Conservation (phyloP, 2,797 vertebrate species). For the Xiphorhynchus erythropygius region DNA sequence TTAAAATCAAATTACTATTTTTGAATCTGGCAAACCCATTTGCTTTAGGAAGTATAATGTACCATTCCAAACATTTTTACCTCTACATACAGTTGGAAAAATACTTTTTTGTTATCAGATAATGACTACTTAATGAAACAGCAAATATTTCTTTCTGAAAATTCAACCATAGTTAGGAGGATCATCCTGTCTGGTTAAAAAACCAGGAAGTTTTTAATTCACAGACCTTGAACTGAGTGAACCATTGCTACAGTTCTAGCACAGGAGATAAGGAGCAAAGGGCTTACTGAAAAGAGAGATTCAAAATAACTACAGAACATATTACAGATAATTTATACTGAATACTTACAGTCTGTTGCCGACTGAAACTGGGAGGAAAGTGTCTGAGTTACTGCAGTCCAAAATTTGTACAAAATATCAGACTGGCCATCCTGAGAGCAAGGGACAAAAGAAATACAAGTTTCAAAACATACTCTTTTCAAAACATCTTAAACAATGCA, state of each 20-base stretch:
- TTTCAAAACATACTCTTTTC: not conserved
- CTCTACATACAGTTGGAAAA: not conserved
- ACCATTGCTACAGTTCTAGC: not conserved
- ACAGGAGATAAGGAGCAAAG: not conserved
- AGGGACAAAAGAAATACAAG: not conserved
- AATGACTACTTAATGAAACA: not conserved
- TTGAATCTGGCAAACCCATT: not conserved
- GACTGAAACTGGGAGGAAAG: constrained; percentile 88
- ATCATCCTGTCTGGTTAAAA: not conserved
- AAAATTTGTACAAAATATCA: constrained; percentile 92
- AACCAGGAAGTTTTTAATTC: not conserved
- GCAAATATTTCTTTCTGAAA: not conserved
- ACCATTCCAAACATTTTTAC: not conserved
- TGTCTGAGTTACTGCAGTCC: constrained; percentile 88
- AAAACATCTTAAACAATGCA: not conserved
- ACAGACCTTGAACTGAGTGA: not conserved
- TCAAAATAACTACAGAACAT: not conserved
- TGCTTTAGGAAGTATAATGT: not conserved
- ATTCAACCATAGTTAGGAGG: not conserved
- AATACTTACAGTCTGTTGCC: constrained; percentile 87
- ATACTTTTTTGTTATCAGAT: not conserved
- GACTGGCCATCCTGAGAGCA: constrained; percentile 85
- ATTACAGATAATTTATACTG: not conserved
- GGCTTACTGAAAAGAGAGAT: not conserved
- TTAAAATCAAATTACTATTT: not conserved